phyloP scores from a whole-genome alignment of 2,888 invertebrate genomes.

The Empis livida region DNA sequence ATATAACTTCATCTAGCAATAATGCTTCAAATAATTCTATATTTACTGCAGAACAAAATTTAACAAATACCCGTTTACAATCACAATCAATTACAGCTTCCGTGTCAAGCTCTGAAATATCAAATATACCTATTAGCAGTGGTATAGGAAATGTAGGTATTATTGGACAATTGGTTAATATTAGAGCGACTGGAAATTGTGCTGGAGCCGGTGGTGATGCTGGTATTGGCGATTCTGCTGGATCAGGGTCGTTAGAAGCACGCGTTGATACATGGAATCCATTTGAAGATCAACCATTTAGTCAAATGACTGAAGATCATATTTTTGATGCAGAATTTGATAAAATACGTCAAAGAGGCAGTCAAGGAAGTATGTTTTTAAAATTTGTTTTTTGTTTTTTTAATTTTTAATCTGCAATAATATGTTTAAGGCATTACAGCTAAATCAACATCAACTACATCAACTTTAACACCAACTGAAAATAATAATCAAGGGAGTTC shows the following conservation, averaged over 20 bases:
- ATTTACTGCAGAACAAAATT: slow-evolving; percentile 1
- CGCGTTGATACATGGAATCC: slow-evolving; percentile 67
- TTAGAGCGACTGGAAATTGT: no score
- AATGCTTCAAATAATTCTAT: slow-evolving; percentile 14
- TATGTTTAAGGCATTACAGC: slow-evolving; percentile 27
- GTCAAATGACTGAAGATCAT: slow-evolving; percentile 64
- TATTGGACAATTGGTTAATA: no score
- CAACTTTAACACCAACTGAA: slow-evolving; percentile 31
- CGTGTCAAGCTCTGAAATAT: slow-evolving; percentile 29
- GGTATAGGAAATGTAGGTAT: no score
- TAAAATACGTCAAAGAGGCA: slow-evolving; percentile 60
- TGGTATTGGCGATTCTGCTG: slow-evolving; percentile 9
- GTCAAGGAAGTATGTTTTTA: slow-evolving; percentile 52
- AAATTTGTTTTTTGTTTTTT: neutral
- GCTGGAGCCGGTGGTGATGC: neutral
- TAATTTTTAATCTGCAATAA: neutral
- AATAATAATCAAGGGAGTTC: slow-evolving; percentile 17
- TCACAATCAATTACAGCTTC: slow-evolving; percentile 22
- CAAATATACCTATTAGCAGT: slow-evolving; percentile 18
- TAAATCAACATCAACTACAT: slow-evolving; percentile 33
- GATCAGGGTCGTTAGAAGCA: slow-evolving; percentile 20
- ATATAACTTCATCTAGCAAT: slow-evolving; percentile 21
- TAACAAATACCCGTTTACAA: neutral
- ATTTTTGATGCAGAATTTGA: slow-evolving; percentile 76
- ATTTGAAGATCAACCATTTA: slow-evolving; percentile 63